Percentiles rank a stretch among this genome's conserved stretches.
These are phyloP conservation scores for Zonotrichia leucophrys DNA, from an alignment of 2,113 vertebrate genomes.

Conservation along the genomic window DNA sequence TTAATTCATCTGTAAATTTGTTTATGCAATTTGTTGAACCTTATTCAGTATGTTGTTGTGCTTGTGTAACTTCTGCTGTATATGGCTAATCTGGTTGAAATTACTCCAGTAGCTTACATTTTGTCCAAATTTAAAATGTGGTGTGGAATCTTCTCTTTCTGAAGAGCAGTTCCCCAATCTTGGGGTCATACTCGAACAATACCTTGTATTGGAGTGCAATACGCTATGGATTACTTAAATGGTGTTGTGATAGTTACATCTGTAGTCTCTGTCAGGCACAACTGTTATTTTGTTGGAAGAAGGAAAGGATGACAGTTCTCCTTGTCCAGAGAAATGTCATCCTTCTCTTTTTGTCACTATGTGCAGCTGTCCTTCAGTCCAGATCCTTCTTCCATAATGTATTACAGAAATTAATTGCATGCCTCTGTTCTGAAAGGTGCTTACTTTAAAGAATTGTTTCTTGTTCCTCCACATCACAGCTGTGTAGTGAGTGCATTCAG, in stretches of 20 bases:
- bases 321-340: not conserved
- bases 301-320: not conserved
- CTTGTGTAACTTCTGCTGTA: not conserved
- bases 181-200: not conserved
- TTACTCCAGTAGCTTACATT: not conserved
- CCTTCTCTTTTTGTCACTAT: not conserved
- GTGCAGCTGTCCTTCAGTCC: not conserved
- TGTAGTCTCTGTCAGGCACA: not conserved
- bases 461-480: not conserved
- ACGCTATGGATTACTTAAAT: not conserved
- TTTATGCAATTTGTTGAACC: not conserved
- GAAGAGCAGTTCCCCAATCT: not conserved
- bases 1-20: not conserved
- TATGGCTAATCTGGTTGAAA: not conserved
- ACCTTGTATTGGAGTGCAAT: not conserved
- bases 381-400: not conserved
- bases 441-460: not conserved
- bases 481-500: not conserved
- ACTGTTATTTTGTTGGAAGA: not conserved
- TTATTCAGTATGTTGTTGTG: not conserved
- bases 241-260: rapidly evolving
- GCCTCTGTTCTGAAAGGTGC: not conserved
- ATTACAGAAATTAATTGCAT: not conserved
- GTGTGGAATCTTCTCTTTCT: not conserved
- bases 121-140: not conserved